Conservation (phyloP, 2,113 vertebrate species). For the Sinocyclocheilus anshuiensis region DNA sequence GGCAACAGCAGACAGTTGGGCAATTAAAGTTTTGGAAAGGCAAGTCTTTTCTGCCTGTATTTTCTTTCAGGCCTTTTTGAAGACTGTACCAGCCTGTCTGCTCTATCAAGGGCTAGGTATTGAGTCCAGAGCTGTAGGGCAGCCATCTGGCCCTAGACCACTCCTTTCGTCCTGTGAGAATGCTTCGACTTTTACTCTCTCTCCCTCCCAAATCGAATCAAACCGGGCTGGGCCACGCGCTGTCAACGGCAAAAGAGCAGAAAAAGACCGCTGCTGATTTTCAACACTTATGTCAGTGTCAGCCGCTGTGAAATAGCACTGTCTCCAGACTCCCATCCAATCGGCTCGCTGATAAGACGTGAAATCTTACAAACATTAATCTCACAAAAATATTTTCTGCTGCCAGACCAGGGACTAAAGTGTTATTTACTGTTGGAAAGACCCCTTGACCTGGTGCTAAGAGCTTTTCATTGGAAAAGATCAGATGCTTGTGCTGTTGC, state of each 20-base stretch:
- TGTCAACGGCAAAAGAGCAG: slow-evolving; percentile 49
- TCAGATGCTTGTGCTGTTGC: slow-evolving; percentile 27
- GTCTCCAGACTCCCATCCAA: background rate
- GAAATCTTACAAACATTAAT: slow-evolving; percentile 13
- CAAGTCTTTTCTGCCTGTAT: slow-evolving; percentile 59
- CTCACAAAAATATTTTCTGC: background rate
- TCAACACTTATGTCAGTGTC: slow-evolving; percentile 7
- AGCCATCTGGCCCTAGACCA: slow-evolving; percentile 71
- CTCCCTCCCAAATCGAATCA: slow-evolving; percentile 23
- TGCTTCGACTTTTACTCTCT: slow-evolving; percentile 33
- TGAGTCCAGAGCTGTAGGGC: slow-evolving; percentile 65
- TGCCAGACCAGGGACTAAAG: background rate
- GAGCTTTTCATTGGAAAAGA: slow-evolving; percentile 18
- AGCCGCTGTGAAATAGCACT: background rate
- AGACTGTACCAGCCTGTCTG: slow-evolving; percentile 71
- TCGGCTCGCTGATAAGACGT: background rate
- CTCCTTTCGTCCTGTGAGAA: slow-evolving; percentile 62
- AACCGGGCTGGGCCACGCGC: slow-evolving; percentile 17
- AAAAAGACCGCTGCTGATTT: slow-evolving; percentile 27
- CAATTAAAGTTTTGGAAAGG: slow-evolving; percentile 75
- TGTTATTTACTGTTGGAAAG: slow-evolving; percentile 9
- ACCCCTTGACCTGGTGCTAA: slow-evolving; percentile 9
- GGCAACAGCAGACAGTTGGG: slow-evolving; percentile 68
- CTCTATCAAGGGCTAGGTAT: slow-evolving; percentile 62
- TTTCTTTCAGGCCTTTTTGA: slow-evolving; percentile 65